A percentile compares a stretch with the other conserved stretches of the same genome.
Conservation (phyloP, 2,797 vertebrate species). For the Paratrypauchen microcephalus region DNA sequence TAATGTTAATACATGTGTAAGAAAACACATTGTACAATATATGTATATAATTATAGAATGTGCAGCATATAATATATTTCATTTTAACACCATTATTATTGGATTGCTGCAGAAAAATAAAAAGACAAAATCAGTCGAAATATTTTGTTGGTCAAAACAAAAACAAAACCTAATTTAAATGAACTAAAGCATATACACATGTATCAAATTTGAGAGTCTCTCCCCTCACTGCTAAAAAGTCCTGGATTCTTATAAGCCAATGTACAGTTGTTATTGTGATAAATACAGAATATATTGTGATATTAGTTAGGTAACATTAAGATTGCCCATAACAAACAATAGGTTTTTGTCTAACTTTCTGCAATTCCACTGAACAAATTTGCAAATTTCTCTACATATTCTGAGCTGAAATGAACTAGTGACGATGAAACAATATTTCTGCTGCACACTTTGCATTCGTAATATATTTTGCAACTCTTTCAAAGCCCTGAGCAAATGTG, state of each 20-base stretch:
- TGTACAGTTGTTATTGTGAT: neutral
- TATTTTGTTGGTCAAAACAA: no score
- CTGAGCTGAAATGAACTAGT: slow-evolving; percentile 12
- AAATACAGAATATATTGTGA: neutral
- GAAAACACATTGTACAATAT: neutral
- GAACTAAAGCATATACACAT: no score
- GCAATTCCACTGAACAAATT: neutral
- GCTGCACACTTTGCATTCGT: slow-evolving; percentile 15
- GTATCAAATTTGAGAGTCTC: no score
- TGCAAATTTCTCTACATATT: neutral
- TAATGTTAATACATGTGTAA: no score
- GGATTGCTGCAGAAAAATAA: no score
- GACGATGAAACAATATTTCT: slow-evolving; percentile 1
- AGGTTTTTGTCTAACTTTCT: neutral
- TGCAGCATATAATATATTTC: no score
- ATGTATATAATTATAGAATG: neutral
- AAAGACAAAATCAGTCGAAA: no score
- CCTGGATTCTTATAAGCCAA: neutral
- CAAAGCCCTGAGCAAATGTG: slow-evolving; percentile 59
- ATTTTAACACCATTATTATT: no score
- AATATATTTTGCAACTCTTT: slow-evolving; percentile 57
- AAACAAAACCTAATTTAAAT: no score
- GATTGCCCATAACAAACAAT: neutral
- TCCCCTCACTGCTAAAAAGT: neutral
- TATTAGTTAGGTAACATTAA: neutral